Evolutionary conservation across 2,797 vertebrate genomes (phyloP).

Genomic region (Buceros bicornis): DNA sequence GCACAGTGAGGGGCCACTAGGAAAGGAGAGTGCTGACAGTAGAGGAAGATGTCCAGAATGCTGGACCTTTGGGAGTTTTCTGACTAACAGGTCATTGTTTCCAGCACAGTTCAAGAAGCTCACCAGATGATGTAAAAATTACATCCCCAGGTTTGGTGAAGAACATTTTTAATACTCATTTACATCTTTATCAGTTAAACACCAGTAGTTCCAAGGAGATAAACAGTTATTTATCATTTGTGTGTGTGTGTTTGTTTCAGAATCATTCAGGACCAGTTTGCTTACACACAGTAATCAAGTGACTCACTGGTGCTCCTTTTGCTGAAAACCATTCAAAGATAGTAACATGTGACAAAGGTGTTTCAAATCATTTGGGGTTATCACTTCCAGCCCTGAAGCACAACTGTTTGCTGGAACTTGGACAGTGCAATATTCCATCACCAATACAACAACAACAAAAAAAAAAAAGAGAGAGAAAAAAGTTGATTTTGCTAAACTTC

Average conservation of each 20-base stretch:
- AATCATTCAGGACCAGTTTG: not conserved
- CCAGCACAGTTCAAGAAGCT: not conserved
- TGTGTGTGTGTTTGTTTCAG: not conserved
- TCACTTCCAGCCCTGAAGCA: not conserved
- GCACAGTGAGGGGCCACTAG: not conserved
- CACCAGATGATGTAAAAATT: not conserved
- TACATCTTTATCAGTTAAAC: not conserved
- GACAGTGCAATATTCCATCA: not conserved
- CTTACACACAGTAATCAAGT: fast-evolving
- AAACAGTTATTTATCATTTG: not conserved
- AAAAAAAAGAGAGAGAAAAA: not conserved
- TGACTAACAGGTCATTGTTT: not conserved
- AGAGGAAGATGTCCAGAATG: not conserved
- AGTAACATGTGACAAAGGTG: not conserved
- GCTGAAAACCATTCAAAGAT: not conserved
- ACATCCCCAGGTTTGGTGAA: not conserved
- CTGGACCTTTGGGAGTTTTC: not conserved
- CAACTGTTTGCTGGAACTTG: not conserved
- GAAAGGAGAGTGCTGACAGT: not conserved
- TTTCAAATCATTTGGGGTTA: not conserved
- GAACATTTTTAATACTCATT: not conserved
- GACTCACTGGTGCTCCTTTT: not conserved
- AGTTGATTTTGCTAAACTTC: not conserved
- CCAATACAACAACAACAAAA: not conserved
- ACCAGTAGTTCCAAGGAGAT: not conserved